Conservation (phyloP, 2,888 invertebrate genomes). For the Agrotis segetum region DNA sequence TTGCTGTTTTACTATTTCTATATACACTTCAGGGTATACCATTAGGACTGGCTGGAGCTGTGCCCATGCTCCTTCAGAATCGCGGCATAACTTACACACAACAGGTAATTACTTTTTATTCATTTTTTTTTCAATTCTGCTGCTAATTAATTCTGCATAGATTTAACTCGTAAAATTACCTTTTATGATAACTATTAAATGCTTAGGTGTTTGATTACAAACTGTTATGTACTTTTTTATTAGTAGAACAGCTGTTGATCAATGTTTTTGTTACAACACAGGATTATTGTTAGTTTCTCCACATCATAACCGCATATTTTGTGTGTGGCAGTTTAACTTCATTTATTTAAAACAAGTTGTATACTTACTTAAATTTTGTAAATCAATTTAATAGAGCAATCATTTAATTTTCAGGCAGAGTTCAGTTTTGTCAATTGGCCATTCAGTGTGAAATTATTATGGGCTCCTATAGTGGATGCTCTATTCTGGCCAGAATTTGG, state of each 20-base stretch:
- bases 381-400: not conserved
- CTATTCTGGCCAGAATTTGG: conserved; percentile 96
- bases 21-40: conserved; percentile 99
- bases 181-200: conserved; percentile 36
- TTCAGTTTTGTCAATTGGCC: conserved; percentile 99
- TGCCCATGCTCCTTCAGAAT: conserved; percentile 98
- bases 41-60: conserved; percentile 97
- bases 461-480: conserved; percentile 99
- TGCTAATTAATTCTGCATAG: conserved; percentile 20
- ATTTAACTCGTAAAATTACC: conserved; percentile 28
- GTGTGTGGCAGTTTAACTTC: not conserved
- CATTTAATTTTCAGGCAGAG: conserved; percentile 92
- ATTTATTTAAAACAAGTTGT: not conserved
- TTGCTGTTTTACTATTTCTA: conserved; percentile 96
- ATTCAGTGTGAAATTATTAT: conserved; percentile 97
- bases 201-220: conserved; percentile 34
- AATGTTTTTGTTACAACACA: not conserved
- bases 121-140: conserved; percentile 12
- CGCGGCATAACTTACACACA: conserved; percentile 98
- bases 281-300: too few relatives aligned
- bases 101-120: conserved; percentile 90
- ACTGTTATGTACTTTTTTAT: conserved; percentile 44
- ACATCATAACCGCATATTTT: too few relatives aligned
- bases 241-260: not conserved
- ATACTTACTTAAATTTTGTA: conserved; percentile 30